A percentile compares a stretch with the other conserved stretches of the same genome.
phyloP scores from a whole-genome alignment of 2,797 vertebrate species.

The Rallus crepitans region DNA sequence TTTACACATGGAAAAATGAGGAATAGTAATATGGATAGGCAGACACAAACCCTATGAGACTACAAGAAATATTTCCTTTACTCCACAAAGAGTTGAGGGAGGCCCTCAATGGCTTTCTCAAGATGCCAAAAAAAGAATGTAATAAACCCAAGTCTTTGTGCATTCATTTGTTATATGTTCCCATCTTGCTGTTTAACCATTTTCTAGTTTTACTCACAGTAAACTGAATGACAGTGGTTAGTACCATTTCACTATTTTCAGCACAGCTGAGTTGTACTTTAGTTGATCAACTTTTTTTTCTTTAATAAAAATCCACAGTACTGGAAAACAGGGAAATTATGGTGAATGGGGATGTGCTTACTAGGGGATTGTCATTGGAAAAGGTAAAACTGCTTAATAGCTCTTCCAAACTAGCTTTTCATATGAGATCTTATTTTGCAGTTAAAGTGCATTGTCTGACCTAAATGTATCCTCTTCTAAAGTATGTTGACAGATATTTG shows the following conservation, averaged over 20 bases:
- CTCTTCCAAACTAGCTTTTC: not conserved
- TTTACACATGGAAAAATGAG: not conserved
- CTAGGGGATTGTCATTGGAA: not conserved
- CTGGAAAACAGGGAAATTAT: not conserved
- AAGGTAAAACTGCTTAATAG: not conserved
- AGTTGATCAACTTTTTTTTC: not conserved
- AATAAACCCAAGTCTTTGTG: not conserved
- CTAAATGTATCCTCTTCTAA: not conserved
- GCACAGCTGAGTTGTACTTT: not conserved
- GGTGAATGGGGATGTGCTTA: not conserved
- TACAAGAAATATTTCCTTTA: not conserved
- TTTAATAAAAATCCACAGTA: not conserved
- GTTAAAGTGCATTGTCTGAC: not conserved
- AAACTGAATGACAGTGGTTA: not conserved
- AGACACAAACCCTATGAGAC: not conserved
- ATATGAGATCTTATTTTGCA: not conserved
- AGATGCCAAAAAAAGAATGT: not conserved
- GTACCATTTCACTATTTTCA: not conserved
- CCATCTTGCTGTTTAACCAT: not conserved
- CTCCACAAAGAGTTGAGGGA: not conserved
- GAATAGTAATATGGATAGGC: not conserved
- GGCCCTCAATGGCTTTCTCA: not conserved
- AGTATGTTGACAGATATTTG: not conserved
- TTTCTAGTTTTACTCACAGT: not conserved
- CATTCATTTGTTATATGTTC: not conserved